Evolutionary conservation across 37 sponge, comb jelly and placozoan genomes (phyloP).

Genomic region (Dysidea cf. avara): DNA sequence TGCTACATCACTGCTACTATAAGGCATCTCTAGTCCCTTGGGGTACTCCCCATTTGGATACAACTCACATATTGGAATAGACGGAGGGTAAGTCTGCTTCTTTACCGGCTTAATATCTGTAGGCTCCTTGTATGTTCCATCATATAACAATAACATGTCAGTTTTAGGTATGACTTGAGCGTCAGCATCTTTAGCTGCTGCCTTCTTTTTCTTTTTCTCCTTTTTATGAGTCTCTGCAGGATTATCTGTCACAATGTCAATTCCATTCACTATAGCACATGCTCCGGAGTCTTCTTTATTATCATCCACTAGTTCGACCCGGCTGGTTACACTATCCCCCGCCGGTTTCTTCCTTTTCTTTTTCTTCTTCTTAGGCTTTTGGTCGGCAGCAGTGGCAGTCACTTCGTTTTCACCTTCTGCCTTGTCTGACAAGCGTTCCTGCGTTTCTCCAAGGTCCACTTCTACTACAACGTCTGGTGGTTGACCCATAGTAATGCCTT

Average conservation of each 20-base stretch:
- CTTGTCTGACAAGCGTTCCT: constrained; percentile 13
- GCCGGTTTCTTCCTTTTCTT: constrained; percentile 78
- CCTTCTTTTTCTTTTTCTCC: no score
- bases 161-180: no score
- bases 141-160: constrained; percentile 66
- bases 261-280: no score
- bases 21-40: constrained; percentile 66
- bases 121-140: constrained; percentile 66
- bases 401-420: constrained; percentile 15
- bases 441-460: not conserved
- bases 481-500: no score
- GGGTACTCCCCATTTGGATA: constrained; percentile 78
- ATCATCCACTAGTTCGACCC: no score
- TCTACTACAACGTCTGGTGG: not conserved
- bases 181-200: no score
- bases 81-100: constrained; percentile 86
- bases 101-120: constrained; percentile 24
- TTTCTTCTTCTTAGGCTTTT: constrained; percentile 25
- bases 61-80: constrained; percentile 82
- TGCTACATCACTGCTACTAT: constrained; percentile 61
- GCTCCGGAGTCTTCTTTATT: no score
- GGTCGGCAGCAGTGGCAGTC: constrained; percentile 5
- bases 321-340: no score
- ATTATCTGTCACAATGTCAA: no score
- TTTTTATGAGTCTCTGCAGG: no score